Evolutionary conservation across 2,888 invertebrate genomes (phyloP).

Genomic region (Panopea generosa): DNA sequence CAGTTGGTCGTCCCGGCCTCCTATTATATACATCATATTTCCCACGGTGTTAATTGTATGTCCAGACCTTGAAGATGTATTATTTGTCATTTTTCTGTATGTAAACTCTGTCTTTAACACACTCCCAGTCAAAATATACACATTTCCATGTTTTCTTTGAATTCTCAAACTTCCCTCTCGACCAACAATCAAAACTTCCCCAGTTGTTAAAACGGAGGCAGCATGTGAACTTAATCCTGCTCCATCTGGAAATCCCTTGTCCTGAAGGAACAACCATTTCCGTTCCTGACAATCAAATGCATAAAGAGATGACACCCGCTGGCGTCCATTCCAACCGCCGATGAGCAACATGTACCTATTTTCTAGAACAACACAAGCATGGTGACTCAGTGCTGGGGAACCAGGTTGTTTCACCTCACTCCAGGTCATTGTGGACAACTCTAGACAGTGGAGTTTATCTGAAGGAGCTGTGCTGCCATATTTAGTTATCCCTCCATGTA

Average conservation of each 20-base stretch:
- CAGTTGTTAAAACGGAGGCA: slow-evolving; percentile 73
- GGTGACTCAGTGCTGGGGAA: slow-evolving; percentile 83
- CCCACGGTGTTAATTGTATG: slow-evolving; percentile 80
- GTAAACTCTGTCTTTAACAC: slow-evolving; percentile 68
- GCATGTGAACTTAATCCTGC: slow-evolving; percentile 84
- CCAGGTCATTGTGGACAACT: slow-evolving; percentile 69
- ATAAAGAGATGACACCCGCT: slow-evolving; percentile 73
- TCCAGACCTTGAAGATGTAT: slow-evolving; percentile 82
- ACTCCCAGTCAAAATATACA: slow-evolving; percentile 77
- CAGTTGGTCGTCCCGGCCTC: slow-evolving; percentile 81
- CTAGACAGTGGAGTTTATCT: slow-evolving; percentile 73
- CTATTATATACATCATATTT: slow-evolving; percentile 75
- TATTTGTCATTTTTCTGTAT: slow-evolving; percentile 74
- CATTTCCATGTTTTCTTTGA: slow-evolving; percentile 82
- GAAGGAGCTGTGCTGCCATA: slow-evolving; percentile 75
- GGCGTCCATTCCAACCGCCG: slow-evolving; percentile 84
- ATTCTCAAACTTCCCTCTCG: slow-evolving; percentile 83
- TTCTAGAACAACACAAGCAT: slow-evolving; percentile 78
- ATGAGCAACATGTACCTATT: slow-evolving; percentile 82
- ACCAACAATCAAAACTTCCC: slow-evolving; percentile 81
- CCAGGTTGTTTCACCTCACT: slow-evolving; percentile 62
- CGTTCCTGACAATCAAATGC: slow-evolving; percentile 78
- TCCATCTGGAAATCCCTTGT: slow-evolving; percentile 81
- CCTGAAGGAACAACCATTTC: slow-evolving; percentile 72
- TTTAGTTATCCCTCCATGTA: slow-evolving; percentile 83